Percentiles rank a stretch among this genome's conserved stretches.
phyloP scores from a whole-genome alignment of 2,113 vertebrate species.

The Parus major region DNA sequence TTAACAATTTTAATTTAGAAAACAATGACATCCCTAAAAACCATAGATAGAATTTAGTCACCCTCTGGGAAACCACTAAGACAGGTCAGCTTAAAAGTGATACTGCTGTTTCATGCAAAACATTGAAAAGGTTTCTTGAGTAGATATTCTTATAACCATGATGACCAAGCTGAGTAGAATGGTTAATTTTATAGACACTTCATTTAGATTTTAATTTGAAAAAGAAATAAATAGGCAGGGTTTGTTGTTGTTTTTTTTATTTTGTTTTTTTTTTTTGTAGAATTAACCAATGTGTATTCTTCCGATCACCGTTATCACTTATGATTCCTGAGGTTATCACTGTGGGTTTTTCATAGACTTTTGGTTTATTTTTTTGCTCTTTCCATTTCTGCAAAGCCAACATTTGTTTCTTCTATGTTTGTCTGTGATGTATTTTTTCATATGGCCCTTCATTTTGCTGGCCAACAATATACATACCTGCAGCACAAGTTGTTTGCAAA shows the following conservation, averaged over 20 bases:
- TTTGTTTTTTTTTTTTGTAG: too few relatives aligned
- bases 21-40: not conserved
- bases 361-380: not conserved
- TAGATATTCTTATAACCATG: not conserved
- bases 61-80: not conserved
- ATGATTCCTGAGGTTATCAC: not conserved
- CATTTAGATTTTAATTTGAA: not conserved
- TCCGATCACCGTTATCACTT: not conserved
- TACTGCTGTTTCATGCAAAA: not conserved
- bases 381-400: not conserved
- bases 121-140: not conserved
- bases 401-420: not conserved
- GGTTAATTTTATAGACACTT: not conserved
- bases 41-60: not conserved
- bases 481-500: not conserved
- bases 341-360: fast-evolving
- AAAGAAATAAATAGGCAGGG: not conserved
- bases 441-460: not conserved
- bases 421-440: not conserved
- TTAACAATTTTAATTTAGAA: not conserved
- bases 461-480: not conserved
- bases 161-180: not conserved
- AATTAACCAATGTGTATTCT: fast-evolving
- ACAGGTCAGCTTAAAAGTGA: not conserved
- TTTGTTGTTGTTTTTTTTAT: too few relatives aligned